Evolutionary conservation across 1,140 invertebrate genomes (phyloP).

Genomic region (Bursaphelenchus mucronatus): DNA sequence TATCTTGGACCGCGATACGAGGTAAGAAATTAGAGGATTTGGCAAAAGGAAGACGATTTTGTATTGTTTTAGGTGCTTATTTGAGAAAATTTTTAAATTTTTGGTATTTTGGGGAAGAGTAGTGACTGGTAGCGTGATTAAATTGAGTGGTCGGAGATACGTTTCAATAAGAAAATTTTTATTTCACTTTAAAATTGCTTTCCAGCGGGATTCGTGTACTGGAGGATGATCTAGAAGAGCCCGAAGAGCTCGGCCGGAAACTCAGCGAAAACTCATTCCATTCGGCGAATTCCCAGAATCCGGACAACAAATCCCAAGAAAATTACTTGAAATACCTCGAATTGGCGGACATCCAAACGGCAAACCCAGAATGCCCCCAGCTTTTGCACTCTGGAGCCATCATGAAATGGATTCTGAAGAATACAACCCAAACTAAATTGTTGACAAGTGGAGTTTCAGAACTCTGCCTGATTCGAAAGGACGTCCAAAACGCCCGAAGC

Average conservation of each 20-base stretch:
- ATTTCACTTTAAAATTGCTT: too few species aligned
- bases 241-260: conserved; percentile 11
- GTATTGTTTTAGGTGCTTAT: background rate
- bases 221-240: conserved; percentile 9
- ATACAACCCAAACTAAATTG: background rate
- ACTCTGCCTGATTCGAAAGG: conserved; percentile 9
- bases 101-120: too few species aligned
- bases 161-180: too few species aligned
- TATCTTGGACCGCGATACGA: conserved; percentile 27
- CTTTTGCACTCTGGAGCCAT: conserved; percentile 29
- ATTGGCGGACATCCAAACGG: too few species aligned
- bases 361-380: background rate
- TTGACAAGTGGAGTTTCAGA: background rate
- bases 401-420: conserved; percentile 25
- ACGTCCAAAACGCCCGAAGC: background rate
- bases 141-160: too few species aligned
- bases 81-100: background rate
- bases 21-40: background rate
- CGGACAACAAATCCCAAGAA: background rate
- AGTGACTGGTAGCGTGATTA: too few species aligned
- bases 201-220: conserved; percentile 15
- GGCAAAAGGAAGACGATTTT: conserved; percentile 2
- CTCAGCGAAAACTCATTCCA: conserved; percentile 38
- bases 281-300: conserved; percentile 34
- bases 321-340: too few species aligned